These are phyloP conservation scores for Speoplatyrhinus poulsoni DNA, from an alignment of 2,113 vertebrate genomes.

Conservation along the genomic window DNA sequence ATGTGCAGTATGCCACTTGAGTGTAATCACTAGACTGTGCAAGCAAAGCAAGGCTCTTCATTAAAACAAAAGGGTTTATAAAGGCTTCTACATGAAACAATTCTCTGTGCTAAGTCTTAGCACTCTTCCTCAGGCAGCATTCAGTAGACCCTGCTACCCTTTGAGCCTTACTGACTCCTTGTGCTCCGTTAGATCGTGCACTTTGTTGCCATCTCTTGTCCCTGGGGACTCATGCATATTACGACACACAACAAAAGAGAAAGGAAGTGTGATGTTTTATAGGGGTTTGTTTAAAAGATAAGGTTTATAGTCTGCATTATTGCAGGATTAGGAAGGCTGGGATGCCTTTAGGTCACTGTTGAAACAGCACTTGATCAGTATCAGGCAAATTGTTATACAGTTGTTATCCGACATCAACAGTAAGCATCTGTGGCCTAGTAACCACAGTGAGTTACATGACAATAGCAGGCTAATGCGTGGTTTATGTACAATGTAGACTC, in stretches of 20 bases:
- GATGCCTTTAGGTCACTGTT: slow-evolving; percentile 41
- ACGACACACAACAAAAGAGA: slow-evolving; percentile 48
- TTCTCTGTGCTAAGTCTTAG: no score
- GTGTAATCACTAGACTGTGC: no score
- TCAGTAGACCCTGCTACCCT: neutral
- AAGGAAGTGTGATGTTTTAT: slow-evolving; percentile 64
- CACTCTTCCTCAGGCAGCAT: no score
- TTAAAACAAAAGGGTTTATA: no score
- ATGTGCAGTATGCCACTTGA: no score
- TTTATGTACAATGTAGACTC: no score
- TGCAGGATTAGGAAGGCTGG: slow-evolving; percentile 45
- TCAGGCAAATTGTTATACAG: slow-evolving; percentile 15
- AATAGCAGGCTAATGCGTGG: no score
- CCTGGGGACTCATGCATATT: slow-evolving; percentile 52
- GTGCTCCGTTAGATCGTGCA: neutral
- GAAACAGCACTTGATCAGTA: slow-evolving; percentile 46
- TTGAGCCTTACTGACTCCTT: slow-evolving; percentile 17
- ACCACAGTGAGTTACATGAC: neutral
- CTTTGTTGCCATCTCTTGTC: slow-evolving; percentile 19
- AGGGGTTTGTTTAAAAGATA: slow-evolving; percentile 63
- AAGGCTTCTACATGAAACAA: no score
- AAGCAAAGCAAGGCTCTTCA: no score
- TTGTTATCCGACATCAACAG: neutral
- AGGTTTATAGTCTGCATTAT: slow-evolving; percentile 60
- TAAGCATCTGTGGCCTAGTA: neutral